Evolutionary conservation across 64 coral and sea anemone species (phyloP), one percentile per base, ranked within the genome.

Genomic region (Montipora sp.): DNA sequence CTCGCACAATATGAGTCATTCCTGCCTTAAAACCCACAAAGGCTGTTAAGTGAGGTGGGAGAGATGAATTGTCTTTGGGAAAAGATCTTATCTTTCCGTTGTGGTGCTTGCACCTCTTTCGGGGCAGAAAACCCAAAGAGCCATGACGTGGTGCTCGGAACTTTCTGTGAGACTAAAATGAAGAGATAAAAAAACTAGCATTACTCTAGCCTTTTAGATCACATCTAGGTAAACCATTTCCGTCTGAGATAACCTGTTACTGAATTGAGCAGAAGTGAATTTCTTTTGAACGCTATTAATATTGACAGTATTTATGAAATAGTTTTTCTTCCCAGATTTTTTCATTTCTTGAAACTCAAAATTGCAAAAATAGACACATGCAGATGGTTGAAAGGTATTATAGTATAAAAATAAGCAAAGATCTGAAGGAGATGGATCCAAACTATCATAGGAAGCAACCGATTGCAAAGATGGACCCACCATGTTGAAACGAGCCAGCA

Each of bases 21-120:
- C 97, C 97, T 73, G 97, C 97, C 79, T 99, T 99, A 70, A 96
- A 99, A 81, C 97, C 97, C 70, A 99, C 88, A 77, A 99, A 99
- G 20, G 94, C 97, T 16, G 97, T 99, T 21, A 99, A 90, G 76
- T 99, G 97, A 43, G 97, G 97, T 23, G 97, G 97, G n/a, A 99
- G 81, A 61, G 88, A 92, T 14, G 91, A 13, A 23, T 99, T 94
- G 92, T 99, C 94, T 51, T 96, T 99, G 7, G 97, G 97, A 73
- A 99, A 99, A 55, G 97, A 94, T 80, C 95, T 99, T 8, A 99
- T 92, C 77, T 94, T 99, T 18, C 97, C 98, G 68, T 95, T 89
- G 84, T 99, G 98, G 77, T 90, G 91, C 63, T 94, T 99, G 47
- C 82, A 88, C 60, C 98, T 92, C 75, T 99, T 99, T 15, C 98